Evolutionary conservation across 2,888 invertebrate genomes (phyloP), one percentile per base, ranked within the genome.

Genomic region (Isotomurus palustris): DNA sequence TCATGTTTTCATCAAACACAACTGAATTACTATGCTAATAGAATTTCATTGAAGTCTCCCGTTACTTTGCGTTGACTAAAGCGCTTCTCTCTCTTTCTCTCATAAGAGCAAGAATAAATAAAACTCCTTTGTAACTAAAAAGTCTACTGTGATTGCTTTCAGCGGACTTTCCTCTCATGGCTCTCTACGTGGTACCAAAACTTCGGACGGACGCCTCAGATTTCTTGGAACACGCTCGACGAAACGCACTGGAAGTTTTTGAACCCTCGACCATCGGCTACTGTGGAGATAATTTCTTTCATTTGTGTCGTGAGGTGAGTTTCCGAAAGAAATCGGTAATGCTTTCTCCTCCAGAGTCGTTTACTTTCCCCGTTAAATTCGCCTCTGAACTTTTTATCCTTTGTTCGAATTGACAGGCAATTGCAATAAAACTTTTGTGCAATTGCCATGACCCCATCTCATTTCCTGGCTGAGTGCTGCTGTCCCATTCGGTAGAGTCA

Each of bases 91-190:
- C n/a, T n/a, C n/a, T n/a, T n/a, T n/a, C n/a, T n/a, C n/a, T n/a
- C n/a, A n/a, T n/a, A n/a, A n/a, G n/a, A n/a, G n/a, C n/a, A n/a
- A n/a, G n/a, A n/a, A n/a, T n/a, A n/a, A n/a, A n/a, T n/a, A n/a
- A n/a, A n/a, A n/a, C n/a, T n/a, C n/a, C n/a, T n/a, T n/a, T n/a
- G n/a, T n/a, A n/a, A n/a, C n/a, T n/a, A n/a, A n/a, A n/a, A n/a
- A n/a, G n/a, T n/a, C n/a, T n/a, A n/a, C n/a, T n/a, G n/a, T n/a
- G n/a, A 62, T 63, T 52, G 14, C 44, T 77, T 78, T 10, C 75
- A 87, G 91, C 89, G 35, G 91, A 91, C 73, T 92, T 91, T 73
- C 91, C 91, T 14, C 91, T 91, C 78, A 91, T 92, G 79, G 84
- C 90, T 14, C 90, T 91, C 75, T 91, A 91, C 77, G 83, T 91